Evolutionary conservation across 1,140 invertebrate species (phyloP), one percentile per base, ranked within the genome.

Genomic region (Achatina immaculata): DNA sequence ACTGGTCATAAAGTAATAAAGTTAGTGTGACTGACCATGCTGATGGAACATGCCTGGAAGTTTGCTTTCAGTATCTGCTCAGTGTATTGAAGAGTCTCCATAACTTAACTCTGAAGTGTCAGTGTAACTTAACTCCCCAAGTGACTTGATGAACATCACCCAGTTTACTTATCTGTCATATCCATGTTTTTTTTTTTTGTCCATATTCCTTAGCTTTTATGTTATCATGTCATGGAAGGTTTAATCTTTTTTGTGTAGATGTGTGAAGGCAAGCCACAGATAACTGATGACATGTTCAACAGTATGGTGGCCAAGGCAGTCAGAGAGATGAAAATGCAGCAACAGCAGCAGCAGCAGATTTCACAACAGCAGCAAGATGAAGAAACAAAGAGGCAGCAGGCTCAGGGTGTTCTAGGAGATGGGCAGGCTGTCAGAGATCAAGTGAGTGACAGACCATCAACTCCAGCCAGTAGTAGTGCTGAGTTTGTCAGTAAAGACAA

Each of bases 261-360:
- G 89, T 97, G 96, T 90, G 96, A 96, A 85, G 95, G 85, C 76
- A 96, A 87, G 95, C 90, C 96, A 0, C 96, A 88, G 55, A 88
- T 98, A 14, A 96, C 97, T 87, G 96, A 97, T 74, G 96, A 97
- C 0, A 95, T 95, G 69, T 98, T 97, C 90, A 94, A 95, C 84
- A 95, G 95, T 85, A 95, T 99, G 95, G 95, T 99, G 3, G 95
- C 96, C 80, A 94, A 94, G 36, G 95, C 96, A 84, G 94, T 95
- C 84, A 96, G 96, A 83, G 90, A 95, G 73, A 68, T 72, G 62
- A 6, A 38, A 24, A 69, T 36, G 43, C 90, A 96, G 69, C 94
- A 85, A 80, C 83, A 87, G 81, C 88, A 86, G 71, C 90, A 86
- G 90, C 92, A 83, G 87, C 91, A 83, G 90, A 89, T 74, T 2